These are phyloP conservation scores for Crotalus horridus DNA, from an alignment of 2,113 vertebrate genomes.

Conservation along the genomic window DNA sequence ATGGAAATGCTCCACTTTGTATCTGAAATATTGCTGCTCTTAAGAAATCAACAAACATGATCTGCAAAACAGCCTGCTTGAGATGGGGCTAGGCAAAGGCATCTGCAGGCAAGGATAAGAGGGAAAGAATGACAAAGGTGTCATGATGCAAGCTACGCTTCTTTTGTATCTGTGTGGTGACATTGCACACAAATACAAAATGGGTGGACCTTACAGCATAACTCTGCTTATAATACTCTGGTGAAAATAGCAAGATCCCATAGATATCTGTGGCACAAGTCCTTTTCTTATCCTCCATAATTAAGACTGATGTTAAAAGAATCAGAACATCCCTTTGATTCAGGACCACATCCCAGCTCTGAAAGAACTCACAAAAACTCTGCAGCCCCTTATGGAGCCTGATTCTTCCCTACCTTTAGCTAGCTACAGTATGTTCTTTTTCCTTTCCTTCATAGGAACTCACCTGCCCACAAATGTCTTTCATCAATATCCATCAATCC, in stretches of 20 bases:
- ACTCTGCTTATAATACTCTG: neutral
- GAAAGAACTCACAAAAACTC: neutral
- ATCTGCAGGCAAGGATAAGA: neutral
- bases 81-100: neutral
- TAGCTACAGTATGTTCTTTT: neutral
- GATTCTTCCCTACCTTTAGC: neutral
- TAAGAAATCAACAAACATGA: neutral
- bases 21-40: neutral
- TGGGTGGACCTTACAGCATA: neutral
- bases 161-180: neutral
- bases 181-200: neutral
- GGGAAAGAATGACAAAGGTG: neutral
- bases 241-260: neutral
- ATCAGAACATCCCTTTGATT: neutral
- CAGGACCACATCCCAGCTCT: neutral
- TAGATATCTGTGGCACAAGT: neutral
- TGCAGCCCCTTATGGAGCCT: neutral
- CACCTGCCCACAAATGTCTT: neutral
- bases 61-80: neutral
- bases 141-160: neutral
- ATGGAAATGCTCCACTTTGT: neutral
- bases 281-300: neutral
- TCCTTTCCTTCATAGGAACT: neutral
- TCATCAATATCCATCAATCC: neutral
- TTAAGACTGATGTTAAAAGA: neutral